A percentile compares a stretch with the other conserved stretches of the same genome.
Evolutionary conservation across 2,797 vertebrate genomes (phyloP).

Genomic region (Smutsia gigantea): DNA sequence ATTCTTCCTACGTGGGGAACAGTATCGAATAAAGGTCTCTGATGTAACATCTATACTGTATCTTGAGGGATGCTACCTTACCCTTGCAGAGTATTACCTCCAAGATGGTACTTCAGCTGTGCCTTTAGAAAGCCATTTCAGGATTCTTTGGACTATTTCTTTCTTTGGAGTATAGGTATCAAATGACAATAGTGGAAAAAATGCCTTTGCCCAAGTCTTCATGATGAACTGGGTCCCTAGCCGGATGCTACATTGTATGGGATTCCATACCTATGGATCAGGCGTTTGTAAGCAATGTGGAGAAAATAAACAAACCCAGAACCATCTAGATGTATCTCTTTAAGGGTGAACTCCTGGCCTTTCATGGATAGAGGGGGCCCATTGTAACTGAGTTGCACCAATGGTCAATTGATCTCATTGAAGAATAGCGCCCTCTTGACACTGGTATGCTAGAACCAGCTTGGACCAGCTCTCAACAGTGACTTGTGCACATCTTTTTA

Average conservation of each 20-base stretch:
- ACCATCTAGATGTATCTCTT: background rate
- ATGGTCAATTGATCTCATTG: background rate
- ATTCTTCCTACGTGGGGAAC: background rate
- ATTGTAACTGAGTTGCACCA: background rate
- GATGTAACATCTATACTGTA: background rate
- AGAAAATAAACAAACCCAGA: background rate
- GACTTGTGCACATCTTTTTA: background rate
- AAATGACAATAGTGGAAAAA: background rate
- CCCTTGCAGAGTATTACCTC: background rate
- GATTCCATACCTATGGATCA: background rate
- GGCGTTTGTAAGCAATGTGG: background rate
- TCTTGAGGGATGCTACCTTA: background rate
- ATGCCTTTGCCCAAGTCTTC: background rate
- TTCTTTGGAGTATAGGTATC: background rate
- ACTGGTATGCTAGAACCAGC: background rate
- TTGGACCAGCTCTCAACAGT: background rate
- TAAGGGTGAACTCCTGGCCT: background rate
- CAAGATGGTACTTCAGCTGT: background rate
- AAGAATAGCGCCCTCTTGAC: background rate
- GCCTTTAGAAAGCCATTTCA: background rate
- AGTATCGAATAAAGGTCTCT: background rate
- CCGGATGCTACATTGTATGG: background rate
- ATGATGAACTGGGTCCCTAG: background rate
- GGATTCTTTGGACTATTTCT: background rate
- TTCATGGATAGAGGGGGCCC: background rate